Percentiles rank a stretch among this genome's conserved stretches.
Conservation (phyloP, 2,888 invertebrate species). For the Eugnorisma glareosa region DNA sequence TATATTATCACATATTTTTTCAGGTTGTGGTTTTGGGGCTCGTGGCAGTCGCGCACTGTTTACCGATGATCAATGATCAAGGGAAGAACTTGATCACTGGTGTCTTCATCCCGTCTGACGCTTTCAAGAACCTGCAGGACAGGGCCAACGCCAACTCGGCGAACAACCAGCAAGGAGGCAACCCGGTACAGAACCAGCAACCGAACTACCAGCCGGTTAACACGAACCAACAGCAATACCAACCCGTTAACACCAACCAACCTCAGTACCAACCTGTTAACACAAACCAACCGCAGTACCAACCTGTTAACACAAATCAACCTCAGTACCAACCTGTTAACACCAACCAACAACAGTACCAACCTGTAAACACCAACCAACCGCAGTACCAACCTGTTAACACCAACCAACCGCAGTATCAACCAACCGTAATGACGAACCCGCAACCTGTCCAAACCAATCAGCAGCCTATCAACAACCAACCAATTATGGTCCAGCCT, state of each 20-base stretch:
- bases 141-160: conserved; percentile 59
- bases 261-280: conserved; percentile 28
- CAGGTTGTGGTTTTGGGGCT: conserved; percentile 36
- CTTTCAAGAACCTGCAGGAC: conserved; percentile 71
- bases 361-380: conserved; percentile 19
- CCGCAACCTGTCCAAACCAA: conserved; percentile 22
- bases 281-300: conserved; percentile 35
- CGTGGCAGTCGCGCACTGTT: conserved; percentile 26
- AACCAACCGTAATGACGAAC: conserved; percentile 34
- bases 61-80: conserved; percentile 34
- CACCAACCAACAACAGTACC: conserved; percentile 43
- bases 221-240: conserved; percentile 43
- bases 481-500: conserved; percentile 25
- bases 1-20: neutral
- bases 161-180: conserved; percentile 31
- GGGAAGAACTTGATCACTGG: conserved; percentile 67
- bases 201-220: conserved; percentile 26
- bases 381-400: conserved; percentile 27
- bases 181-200: conserved; percentile 32
- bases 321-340: conserved; percentile 17
- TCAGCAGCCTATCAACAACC: conserved; percentile 38
- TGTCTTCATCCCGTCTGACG: conserved; percentile 76
- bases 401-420: conserved; percentile 35
- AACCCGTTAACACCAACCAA: conserved; percentile 23
- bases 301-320: neutral